A percentile compares a stretch with the other conserved stretches of the same genome.
Evolutionary conservation across 2,113 vertebrate genomes (phyloP).

Genomic region (Cyprinodon brontotheroides): DNA sequence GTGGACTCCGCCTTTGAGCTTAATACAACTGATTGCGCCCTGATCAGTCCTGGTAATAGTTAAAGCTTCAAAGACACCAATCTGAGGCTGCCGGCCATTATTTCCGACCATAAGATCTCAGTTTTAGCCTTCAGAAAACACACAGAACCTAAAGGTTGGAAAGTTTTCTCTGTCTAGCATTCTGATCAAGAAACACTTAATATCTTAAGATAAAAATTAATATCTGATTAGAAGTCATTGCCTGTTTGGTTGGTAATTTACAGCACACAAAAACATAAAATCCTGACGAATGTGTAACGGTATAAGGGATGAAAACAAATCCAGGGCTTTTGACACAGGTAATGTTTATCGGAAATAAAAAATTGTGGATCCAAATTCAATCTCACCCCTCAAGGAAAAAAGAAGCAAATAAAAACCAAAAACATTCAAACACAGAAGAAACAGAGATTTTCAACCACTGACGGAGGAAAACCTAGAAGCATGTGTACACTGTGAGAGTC

Average conservation of each 20-base stretch:
- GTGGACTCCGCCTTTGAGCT: slow-evolving; percentile 57
- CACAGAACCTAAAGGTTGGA: not conserved
- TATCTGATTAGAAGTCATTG: not conserved
- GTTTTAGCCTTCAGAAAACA: slow-evolving; percentile 14
- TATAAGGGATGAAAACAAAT: too few species aligned
- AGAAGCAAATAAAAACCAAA: too few species aligned
- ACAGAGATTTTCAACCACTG: not conserved
- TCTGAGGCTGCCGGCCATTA: slow-evolving; percentile 59
- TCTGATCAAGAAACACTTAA: not conserved
- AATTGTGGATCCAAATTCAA: too few species aligned
- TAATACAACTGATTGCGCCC: slow-evolving; percentile 70
- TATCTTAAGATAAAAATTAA: too few species aligned
- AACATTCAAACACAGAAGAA: too few species aligned
- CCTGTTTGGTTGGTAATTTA: not conserved
- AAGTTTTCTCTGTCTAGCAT: not conserved
- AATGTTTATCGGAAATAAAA: too few species aligned
- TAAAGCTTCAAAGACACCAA: slow-evolving; percentile 66
- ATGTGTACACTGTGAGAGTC: not conserved
- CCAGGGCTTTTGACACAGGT: too few species aligned
- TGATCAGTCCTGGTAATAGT: slow-evolving; percentile 74
- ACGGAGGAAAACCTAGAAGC: not conserved
- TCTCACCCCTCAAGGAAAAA: too few species aligned
- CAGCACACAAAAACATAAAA: not conserved
- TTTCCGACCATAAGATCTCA: slow-evolving; percentile 58
- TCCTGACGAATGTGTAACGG: not conserved